Percentiles rank a stretch among this genome's conserved stretches.
phyloP scores from a whole-genome alignment of 2,113 vertebrate species.

The Syngnathus scovelli region DNA sequence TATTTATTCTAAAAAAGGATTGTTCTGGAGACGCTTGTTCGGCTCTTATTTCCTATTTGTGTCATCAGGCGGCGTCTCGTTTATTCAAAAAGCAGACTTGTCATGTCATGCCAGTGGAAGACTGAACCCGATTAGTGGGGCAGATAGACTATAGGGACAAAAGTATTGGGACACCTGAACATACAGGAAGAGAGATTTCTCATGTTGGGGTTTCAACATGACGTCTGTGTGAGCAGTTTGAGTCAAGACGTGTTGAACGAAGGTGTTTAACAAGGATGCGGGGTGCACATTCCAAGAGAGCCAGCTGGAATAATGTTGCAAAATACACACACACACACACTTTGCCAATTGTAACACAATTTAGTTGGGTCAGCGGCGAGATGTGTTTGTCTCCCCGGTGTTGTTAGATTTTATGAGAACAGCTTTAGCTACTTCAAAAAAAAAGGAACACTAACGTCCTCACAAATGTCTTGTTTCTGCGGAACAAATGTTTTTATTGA shows the following conservation, averaged over 20 bases:
- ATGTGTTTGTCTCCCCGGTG: slow-evolving; percentile 29
- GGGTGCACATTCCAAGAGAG: slow-evolving; percentile 37
- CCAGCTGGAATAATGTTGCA: slow-evolving; percentile 54
- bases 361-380: slow-evolving; percentile 13
- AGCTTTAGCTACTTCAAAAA: slow-evolving; percentile 7
- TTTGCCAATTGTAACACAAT: slow-evolving; percentile 25
- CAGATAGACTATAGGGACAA: not conserved
- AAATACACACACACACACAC: slow-evolving; percentile 27
- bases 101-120: slow-evolving; percentile 15
- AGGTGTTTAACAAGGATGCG: slow-evolving; percentile 57
- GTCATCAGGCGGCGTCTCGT: too few relatives aligned
- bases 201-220: too few relatives aligned
- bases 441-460: slow-evolving; percentile 23
- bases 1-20: slow-evolving; percentile 15
- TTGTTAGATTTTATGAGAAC: slow-evolving; percentile 42
- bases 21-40: slow-evolving; percentile 26
- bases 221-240: not conserved
- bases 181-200: too few relatives aligned
- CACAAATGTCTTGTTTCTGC: slow-evolving; percentile 45
- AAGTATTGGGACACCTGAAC: not conserved
- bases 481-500: slow-evolving; percentile 50
- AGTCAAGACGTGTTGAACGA: slow-evolving; percentile 20
- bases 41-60: not conserved
- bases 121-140: not conserved
- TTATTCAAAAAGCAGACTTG: slow-evolving; percentile 33